Evolutionary conservation across 2,888 invertebrate species (phyloP), one percentile per base, ranked within the genome.

Genomic region (Drosophila leonis): DNA sequence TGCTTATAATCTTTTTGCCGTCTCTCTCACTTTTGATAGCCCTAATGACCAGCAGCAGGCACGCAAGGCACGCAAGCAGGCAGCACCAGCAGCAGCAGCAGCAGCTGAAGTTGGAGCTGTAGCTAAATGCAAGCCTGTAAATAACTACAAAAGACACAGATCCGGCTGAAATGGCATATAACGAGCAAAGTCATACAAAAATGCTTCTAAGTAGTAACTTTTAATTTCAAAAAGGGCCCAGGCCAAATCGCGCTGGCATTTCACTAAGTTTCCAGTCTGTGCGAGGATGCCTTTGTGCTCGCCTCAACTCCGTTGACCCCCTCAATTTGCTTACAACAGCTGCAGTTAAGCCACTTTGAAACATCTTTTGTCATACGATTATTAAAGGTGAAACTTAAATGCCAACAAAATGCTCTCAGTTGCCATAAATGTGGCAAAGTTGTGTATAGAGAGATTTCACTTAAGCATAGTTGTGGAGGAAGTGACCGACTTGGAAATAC

Each of bases 1-100:
- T 84, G 82, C 74, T 81, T 86, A 89, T 77, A 88, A 77, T 88
- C 88, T 84, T 78, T 67, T 56, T 56, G 57, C 66, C 46, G 33
- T 62, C 63, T 65, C 75, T 48, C 49, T 66, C 64, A 51, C 62
- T 69, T 71, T 41, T 65, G 63, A 60, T 55, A 18, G 51, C 61
- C 66, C 35, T 88, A 83, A 83, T 83, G 83, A 83, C 80, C 70
- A 65, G 59, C 76, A 42, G 46, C n/a, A 27, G 33, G 5, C 29
- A 37, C 10, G 35, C 12, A 51, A 18, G 33, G n/a, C 7, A 37
- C 10, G 35, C 12, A 51, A 18, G 33, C 18, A 7, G 46, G 39
- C 33, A 37, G 44, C 13, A 57, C 13, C 27, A 18, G 66, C 10
- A 33, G 44, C n/a, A 12, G 24, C 4, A 24, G 31, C 20, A 33